Conservation (phyloP, 2,888 invertebrate genomes). For the Drosophila mettleri region DNA sequence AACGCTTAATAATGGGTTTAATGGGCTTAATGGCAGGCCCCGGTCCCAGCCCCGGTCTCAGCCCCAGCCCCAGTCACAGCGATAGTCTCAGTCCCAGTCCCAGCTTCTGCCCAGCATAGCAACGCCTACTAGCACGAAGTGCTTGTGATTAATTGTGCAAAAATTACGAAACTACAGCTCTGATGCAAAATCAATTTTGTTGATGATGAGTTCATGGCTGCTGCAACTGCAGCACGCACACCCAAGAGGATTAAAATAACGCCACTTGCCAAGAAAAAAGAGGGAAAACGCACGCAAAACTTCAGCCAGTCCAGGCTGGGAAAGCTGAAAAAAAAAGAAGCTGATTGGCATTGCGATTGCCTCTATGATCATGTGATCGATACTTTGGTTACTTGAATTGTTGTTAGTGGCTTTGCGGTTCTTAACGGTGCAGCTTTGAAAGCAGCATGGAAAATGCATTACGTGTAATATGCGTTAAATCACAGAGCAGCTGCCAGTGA, state of each 20-base stretch:
- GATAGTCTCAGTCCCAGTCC: constrained; percentile 2
- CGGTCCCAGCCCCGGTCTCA: constrained; percentile 1
- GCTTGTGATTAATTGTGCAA: constrained; percentile 69
- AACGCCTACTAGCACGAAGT: constrained; percentile 71
- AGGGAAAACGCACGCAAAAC: constrained; percentile 48
- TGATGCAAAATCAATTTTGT: constrained; percentile 72
- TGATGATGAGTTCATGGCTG: constrained; percentile 41
- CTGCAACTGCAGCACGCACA: constrained; percentile 58
- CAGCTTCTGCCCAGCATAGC: constrained; percentile 34
- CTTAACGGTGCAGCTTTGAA: constrained; percentile 39
- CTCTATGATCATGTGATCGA: constrained; percentile 58
- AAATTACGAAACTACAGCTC: constrained; percentile 48
- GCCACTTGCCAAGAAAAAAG: constrained; percentile 46
- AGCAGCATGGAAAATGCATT: constrained; percentile 71
- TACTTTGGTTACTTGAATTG: constrained; percentile 50
- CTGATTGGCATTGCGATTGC: constrained; percentile 56
- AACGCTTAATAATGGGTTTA: constrained; percentile 73
- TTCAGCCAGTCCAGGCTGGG: constrained; percentile 21
- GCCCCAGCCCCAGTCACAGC: constrained; percentile 9
- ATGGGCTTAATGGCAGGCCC: constrained; percentile 39
- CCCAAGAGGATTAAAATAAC: constrained; percentile 62
- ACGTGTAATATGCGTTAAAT: constrained; percentile 72
- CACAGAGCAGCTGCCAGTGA: constrained; percentile 52
- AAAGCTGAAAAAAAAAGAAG: constrained; percentile 25
- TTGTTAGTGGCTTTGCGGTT: constrained; percentile 66